These are phyloP conservation scores for Atherinomorus stipes DNA, from an alignment of 2,113 vertebrate species.

Conservation along the genomic window DNA sequence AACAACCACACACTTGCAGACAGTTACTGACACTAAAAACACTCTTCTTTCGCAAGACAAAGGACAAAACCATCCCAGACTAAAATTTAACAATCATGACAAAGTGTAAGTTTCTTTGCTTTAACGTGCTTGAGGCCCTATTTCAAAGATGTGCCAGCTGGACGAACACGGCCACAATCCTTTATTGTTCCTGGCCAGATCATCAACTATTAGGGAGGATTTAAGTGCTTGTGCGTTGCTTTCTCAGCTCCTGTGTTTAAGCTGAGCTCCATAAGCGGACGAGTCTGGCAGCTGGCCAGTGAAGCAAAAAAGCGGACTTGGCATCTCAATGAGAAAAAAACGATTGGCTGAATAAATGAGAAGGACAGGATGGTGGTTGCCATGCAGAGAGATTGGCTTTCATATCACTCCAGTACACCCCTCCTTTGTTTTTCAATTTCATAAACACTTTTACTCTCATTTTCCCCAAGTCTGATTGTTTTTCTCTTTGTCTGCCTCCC, in stretches of 20 bases:
- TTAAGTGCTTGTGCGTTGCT: conserved; percentile 43
- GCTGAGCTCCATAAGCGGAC: conserved; percentile 38
- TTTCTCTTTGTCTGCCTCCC: neutral
- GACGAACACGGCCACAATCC: conserved; percentile 41
- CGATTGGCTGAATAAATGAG: conserved; percentile 58
- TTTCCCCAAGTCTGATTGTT: neutral
- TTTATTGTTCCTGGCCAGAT: conserved; percentile 59
- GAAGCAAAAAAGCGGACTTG: conserved; percentile 38
- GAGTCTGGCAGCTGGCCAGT: conserved; percentile 27
- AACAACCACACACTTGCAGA: conserved; percentile 10
- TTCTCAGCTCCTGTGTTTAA: conserved; percentile 44
- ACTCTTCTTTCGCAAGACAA: conserved; percentile 27
- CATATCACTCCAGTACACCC: neutral
- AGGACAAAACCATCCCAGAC: conserved; percentile 19
- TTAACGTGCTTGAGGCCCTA: conserved; percentile 52
- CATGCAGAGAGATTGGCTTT: conserved; percentile 31
- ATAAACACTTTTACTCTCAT: neutral
- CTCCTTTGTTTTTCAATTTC: neutral
- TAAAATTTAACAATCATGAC: conserved; percentile 40
- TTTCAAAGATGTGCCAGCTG: conserved; percentile 56
- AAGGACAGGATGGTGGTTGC: conserved; percentile 18
- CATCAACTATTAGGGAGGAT: conserved; percentile 53
- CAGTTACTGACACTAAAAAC: conserved; percentile 25
- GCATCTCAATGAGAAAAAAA: conserved; percentile 28
- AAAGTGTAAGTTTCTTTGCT: conserved; percentile 32